Evolutionary conservation across 2,888 invertebrate genomes (phyloP), one percentile per base, ranked within the genome.

Genomic region (Cremastobaeus sp.): DNA sequence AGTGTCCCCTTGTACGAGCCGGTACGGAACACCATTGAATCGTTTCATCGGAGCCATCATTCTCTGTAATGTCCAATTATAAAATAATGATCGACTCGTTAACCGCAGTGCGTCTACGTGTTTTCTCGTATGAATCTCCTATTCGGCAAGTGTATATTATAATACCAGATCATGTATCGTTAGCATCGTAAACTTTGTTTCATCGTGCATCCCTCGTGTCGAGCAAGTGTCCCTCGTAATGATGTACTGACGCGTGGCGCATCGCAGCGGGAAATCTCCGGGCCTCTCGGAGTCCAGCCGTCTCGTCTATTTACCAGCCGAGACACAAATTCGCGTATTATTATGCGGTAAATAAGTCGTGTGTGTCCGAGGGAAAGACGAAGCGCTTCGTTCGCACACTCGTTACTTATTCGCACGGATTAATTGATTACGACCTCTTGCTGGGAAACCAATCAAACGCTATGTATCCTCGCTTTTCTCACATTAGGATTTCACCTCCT

Each of bases 171-270:
- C 72, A 65, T 35, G 72, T 66, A 66, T 60, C 66, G 72, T 66
- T 65, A 72, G 54, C 48, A 55, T 35, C 54, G 57, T 65, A 64
- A 74, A 74, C 64, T 74, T 74, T 69, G 64, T 74, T 73, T 21
- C 71, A 39, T 68, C 78, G 77, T 74, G 76, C 64, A 62, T 69
- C 76, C 77, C 77, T 77, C 65, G 75, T 76, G 39, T 66, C 77
- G 73, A 79, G 85, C 86, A 86, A 86, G 86, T 86, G 86, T 85
- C 83, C 79, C 82, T 74, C 82, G 81, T 87, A 87, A 87, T 87
- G 87, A 87, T 84, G 87, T 83, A 78, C 82, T 80, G 84, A 83
- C 87, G 86, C 87, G 87, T 87, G 87, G 82, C 86, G 77, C 79
- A 74, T 82, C 87, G 57, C 86, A 83, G 85, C 83, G 82, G 82